A percentile compares a stretch with the other conserved stretches of the same genome.
Conservation (phyloP, 2,888 invertebrate genomes). For the Bellardia bayeri region DNA sequence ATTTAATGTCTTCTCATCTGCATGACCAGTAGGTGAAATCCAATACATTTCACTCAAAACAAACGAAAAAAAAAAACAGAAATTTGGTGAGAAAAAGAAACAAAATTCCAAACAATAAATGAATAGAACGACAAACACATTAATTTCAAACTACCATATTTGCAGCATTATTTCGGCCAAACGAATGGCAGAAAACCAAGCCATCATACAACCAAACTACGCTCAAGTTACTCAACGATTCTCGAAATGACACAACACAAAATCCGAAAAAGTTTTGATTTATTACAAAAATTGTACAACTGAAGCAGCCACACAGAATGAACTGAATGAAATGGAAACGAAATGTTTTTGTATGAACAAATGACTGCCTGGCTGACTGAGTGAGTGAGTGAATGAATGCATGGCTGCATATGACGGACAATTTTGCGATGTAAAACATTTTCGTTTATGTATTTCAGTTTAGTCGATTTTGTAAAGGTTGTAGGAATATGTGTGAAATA, state of each 20-base stretch:
- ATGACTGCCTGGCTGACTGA: neutral
- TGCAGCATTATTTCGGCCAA: neutral
- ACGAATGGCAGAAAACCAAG: constrained; percentile 5
- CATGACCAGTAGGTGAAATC: too few relatives aligned
- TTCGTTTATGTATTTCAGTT: too few relatives aligned
- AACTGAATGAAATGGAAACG: neutral
- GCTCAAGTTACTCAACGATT: constrained; percentile 76
- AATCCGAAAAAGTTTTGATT: constrained; percentile 81
- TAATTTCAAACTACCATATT: neutral
- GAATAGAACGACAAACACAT: too few relatives aligned
- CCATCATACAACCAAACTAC: constrained; percentile 16
- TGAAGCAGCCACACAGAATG: neutral
- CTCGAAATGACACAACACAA: constrained; percentile 79
- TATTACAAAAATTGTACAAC: constrained; percentile 75
- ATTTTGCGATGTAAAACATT: neutral
- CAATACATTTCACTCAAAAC: too few relatives aligned
- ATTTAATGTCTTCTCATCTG: too few relatives aligned
- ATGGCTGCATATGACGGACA: constrained; percentile 30
- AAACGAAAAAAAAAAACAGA: too few relatives aligned
- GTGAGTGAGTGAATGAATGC: neutral
- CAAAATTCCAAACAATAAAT: too few relatives aligned
- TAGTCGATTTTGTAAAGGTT: neutral
- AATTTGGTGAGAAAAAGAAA: too few relatives aligned
- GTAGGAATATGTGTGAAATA: neutral
- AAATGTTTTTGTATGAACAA: neutral